These are phyloP conservation scores for Parnassius smintheus DNA, from an alignment of 2,888 invertebrate species.

Conservation along the genomic window DNA sequence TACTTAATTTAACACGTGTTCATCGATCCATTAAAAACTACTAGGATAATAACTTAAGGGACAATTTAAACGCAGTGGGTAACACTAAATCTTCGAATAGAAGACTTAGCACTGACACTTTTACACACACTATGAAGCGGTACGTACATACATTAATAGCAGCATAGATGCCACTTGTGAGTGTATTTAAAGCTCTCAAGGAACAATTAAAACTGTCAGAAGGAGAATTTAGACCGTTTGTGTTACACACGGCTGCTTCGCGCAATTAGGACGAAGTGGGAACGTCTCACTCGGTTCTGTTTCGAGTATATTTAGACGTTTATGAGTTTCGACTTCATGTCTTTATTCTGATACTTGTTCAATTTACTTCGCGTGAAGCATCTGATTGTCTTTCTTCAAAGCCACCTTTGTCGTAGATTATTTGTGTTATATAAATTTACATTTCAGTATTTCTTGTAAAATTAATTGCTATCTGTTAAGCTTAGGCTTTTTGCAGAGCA, in stretches of 20 bases:
- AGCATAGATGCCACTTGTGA: constrained; percentile 54
- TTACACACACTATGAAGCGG: constrained; percentile 38
- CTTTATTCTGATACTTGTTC: constrained; percentile 29
- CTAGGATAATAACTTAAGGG: constrained; percentile 32
- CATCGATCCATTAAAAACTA: constrained; percentile 36
- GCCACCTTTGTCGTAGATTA: constrained; percentile 9
- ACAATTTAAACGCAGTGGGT: constrained; percentile 31
- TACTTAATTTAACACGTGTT: constrained; percentile 35
- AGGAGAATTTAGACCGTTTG: constrained; percentile 47
- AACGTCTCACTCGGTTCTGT: constrained; percentile 37
- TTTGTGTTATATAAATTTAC: too few species aligned
- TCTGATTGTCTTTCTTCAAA: constrained; percentile 19
- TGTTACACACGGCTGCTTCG: constrained; percentile 41
- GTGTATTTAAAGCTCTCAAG: constrained; percentile 56
- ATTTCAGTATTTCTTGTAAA: too few species aligned
- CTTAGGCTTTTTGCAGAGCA: too few species aligned
- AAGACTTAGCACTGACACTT: constrained; percentile 45
- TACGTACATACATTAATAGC: constrained; percentile 62
- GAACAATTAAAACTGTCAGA: constrained; percentile 59
- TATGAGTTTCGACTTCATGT: constrained; percentile 40
- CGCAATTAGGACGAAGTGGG: constrained; percentile 43
- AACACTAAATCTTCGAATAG: constrained; percentile 42
- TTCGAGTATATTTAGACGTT: constrained; percentile 45
- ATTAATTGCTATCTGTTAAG: too few species aligned
- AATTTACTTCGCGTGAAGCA: constrained; percentile 22